Conservation (phyloP, 2,797 vertebrate genomes). For the Coregonus ussuriensis region DNA sequence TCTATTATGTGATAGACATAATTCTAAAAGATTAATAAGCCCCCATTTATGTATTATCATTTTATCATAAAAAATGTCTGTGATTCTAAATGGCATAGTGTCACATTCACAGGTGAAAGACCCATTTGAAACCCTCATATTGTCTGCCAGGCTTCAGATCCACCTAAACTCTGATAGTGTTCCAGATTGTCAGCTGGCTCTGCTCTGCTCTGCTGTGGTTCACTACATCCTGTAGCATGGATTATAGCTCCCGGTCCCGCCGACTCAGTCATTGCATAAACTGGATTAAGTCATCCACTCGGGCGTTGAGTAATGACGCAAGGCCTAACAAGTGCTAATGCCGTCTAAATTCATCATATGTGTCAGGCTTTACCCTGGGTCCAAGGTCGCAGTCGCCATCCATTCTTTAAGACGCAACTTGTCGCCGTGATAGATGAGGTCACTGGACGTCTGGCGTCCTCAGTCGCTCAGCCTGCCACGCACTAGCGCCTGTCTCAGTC, state of each 20-base stretch:
- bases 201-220: neutral
- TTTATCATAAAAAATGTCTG: neutral
- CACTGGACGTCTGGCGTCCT: slow-evolving; percentile 40
- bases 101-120: neutral
- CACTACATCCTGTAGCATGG: slow-evolving; percentile 24
- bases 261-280: slow-evolving; percentile 41
- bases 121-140: neutral
- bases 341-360: slow-evolving; percentile 63
- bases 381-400: slow-evolving; percentile 66
- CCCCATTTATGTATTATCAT: neutral
- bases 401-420: slow-evolving; percentile 62
- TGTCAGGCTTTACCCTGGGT: slow-evolving; percentile 61
- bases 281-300: slow-evolving; percentile 50
- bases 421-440: slow-evolving; percentile 69
- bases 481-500: slow-evolving; percentile 43
- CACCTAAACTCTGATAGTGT: slow-evolving; percentile 21
- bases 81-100: neutral
- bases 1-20: too few relatives aligned
- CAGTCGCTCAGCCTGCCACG: slow-evolving; percentile 48
- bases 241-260: slow-evolving; percentile 9
- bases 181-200: slow-evolving; percentile 24
- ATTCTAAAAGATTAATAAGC: neutral
- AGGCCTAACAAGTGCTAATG: slow-evolving; percentile 48
- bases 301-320: slow-evolving; percentile 42
- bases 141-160: neutral